Conservation (phyloP, 1,140 invertebrate genomes). For the Gerris buenoi region DNA sequence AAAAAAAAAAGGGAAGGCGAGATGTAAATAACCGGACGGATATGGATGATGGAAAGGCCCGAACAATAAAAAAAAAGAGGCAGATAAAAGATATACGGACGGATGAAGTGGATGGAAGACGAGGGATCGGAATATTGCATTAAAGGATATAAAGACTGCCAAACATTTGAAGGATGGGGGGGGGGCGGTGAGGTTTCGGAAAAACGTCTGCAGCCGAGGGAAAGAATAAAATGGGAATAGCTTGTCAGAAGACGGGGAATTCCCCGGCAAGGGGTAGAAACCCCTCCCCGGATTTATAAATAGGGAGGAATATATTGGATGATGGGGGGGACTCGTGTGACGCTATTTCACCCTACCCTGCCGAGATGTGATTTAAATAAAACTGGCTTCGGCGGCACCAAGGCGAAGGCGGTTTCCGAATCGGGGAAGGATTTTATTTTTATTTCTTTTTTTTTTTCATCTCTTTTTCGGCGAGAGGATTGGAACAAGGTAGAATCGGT, state of each 20-base stretch:
- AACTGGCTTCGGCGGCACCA: neutral
- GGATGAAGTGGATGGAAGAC: too few relatives aligned
- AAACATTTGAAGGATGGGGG: neutral
- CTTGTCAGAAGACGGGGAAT: neutral
- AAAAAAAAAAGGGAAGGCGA: too few relatives aligned
- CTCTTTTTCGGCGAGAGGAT: too few relatives aligned
- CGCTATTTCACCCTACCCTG: neutral
- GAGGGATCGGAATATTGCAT: neutral
- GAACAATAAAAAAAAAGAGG: neutral
- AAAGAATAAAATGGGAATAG: neutral
- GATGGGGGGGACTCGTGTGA: neutral
- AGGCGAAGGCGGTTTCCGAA: neutral
- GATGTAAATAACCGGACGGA: too few relatives aligned
- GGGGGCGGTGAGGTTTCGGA: neutral
- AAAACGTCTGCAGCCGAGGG: neutral
- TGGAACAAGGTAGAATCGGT: neutral
- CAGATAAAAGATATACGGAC: neutral
- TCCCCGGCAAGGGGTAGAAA: neutral
- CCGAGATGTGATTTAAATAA: neutral
- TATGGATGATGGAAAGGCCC: too few relatives aligned
- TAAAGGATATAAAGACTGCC: neutral
- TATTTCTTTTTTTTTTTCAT: too few relatives aligned
- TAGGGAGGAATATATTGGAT: neutral
- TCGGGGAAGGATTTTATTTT: neutral
- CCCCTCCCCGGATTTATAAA: neutral